These are phyloP conservation scores for Muscina levida DNA, from an alignment of 2,888 invertebrate species.

Conservation along the genomic window DNA sequence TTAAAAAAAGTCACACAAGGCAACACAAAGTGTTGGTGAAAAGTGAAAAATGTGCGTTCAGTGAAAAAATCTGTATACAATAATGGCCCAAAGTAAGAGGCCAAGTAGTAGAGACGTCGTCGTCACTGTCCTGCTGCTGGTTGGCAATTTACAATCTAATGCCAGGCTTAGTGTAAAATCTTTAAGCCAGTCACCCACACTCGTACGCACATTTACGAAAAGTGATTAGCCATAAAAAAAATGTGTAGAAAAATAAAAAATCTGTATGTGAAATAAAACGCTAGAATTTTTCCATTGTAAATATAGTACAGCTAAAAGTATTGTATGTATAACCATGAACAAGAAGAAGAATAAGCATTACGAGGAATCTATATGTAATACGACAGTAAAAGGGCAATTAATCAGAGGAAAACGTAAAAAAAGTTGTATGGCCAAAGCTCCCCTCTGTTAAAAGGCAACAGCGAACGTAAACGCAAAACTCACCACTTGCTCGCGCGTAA, in stretches of 20 bases:
- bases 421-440: constrained; percentile 36
- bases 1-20: no score
- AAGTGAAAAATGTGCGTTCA: constrained; percentile 14
- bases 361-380: constrained; percentile 58
- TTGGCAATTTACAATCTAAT: no score
- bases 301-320: no score
- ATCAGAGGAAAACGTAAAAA: constrained; percentile 64
- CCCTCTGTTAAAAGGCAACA: constrained; percentile 4
- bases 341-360: constrained; percentile 59
- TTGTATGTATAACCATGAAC: constrained; percentile 65
- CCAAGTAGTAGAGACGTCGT: constrained; percentile 5
- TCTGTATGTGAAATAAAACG: constrained; percentile 27
- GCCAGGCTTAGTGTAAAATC: no score
- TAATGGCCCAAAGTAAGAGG: constrained; percentile 39
- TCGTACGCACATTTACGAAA: no score
- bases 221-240: no score
- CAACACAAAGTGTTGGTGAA: not conserved
- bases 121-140: constrained; percentile 15
- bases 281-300: constrained; percentile 45
- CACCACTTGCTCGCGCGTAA: constrained; percentile 27
- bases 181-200: no score
- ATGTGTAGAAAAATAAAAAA: not conserved
- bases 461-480: constrained; percentile 15
- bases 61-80: constrained; percentile 61
- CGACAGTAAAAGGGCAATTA: constrained; percentile 63